phyloP scores from a whole-genome alignment of 1,140 invertebrate species.

The Tenebrio molitor region DNA sequence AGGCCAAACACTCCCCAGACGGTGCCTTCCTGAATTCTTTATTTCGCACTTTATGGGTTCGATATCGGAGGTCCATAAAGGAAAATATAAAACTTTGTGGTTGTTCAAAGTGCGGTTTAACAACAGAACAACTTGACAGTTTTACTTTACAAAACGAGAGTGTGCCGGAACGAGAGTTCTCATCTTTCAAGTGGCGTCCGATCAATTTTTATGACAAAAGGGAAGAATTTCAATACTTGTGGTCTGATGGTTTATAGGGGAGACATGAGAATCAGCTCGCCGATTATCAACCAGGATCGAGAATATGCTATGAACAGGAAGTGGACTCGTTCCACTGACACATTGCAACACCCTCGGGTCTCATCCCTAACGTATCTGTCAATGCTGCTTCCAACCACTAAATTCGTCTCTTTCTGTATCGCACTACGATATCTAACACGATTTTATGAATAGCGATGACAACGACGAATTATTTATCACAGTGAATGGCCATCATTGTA shows the following conservation, averaged over 20 bases:
- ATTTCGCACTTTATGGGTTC: slow-evolving; percentile 5
- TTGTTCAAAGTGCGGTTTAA: slow-evolving; percentile 37
- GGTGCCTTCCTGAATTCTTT: slow-evolving; percentile 10
- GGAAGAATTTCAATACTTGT: slow-evolving; percentile 38
- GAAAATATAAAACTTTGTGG: slow-evolving; percentile 35
- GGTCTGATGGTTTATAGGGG: slow-evolving; percentile 31
- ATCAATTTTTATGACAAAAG: slow-evolving; percentile 42
- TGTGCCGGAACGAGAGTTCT: slow-evolving; percentile 24
- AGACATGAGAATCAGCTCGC: slow-evolving; percentile 21
- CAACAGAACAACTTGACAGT: slow-evolving; percentile 38
- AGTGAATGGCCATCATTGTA: slow-evolving; percentile 20
- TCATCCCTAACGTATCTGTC: slow-evolving; percentile 26
- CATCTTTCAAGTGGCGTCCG: slow-evolving; percentile 35
- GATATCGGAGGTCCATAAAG: slow-evolving; percentile 15
- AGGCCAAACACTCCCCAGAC: not conserved
- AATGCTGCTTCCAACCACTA: slow-evolving; percentile 17
- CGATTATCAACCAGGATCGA: slow-evolving; percentile 32
- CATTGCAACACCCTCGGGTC: slow-evolving; percentile 30
- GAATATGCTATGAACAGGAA: slow-evolving; percentile 35
- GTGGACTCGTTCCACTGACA: slow-evolving; percentile 35
- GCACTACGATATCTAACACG: slow-evolving; percentile 2
- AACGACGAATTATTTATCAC: slow-evolving; percentile 25
- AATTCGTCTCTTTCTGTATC: slow-evolving; percentile 12
- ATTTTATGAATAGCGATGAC: slow-evolving; percentile 15
- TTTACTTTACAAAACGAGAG: slow-evolving; percentile 32